Evolutionary conservation across 2,888 invertebrate genomes (phyloP).

Genomic region (Nomada lathburiana): DNA sequence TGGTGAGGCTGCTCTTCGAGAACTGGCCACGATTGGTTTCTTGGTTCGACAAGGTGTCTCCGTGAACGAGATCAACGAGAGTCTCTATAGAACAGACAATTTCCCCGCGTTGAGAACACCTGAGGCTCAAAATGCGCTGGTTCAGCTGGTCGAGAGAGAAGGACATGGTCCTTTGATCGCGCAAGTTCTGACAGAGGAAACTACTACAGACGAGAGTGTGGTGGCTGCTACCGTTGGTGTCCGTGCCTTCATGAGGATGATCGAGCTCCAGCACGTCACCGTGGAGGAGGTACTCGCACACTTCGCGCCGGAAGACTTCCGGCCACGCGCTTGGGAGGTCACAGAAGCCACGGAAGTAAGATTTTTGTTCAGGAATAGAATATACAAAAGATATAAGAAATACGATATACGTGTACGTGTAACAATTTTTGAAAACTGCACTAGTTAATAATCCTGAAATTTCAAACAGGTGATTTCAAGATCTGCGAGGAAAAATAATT

Average conservation of each 20-base stretch:
- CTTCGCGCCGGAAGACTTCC: slow-evolving; percentile 93
- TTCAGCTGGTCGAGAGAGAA: slow-evolving; percentile 93
- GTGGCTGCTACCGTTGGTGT: slow-evolving; percentile 93
- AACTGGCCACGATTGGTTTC: slow-evolving; percentile 93
- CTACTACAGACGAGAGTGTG: slow-evolving; percentile 90
- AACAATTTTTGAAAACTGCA: too few species aligned
- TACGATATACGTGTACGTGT: too few species aligned
- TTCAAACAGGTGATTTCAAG: neutral
- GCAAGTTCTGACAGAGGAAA: slow-evolving; percentile 92
- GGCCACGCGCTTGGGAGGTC: slow-evolving; percentile 92
- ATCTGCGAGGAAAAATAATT: too few species aligned
- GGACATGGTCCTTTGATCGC: slow-evolving; percentile 93
- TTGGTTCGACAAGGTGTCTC: slow-evolving; percentile 91
- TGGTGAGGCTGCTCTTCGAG: slow-evolving; percentile 91
- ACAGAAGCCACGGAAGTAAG: slow-evolving; percentile 88
- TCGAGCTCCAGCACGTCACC: slow-evolving; percentile 91
- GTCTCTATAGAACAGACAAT: slow-evolving; percentile 91
- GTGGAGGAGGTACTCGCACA: slow-evolving; percentile 94
- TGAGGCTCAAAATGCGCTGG: slow-evolving; percentile 93
- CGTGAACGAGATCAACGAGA: slow-evolving; percentile 90
- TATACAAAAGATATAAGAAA: too few species aligned
- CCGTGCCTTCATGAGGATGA: slow-evolving; percentile 94
- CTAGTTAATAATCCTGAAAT: neutral
- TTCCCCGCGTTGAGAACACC: slow-evolving; percentile 93
- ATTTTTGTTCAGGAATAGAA: neutral